phyloP scores from a whole-genome alignment of 2,113 vertebrate species.

The Channa maculata region DNA sequence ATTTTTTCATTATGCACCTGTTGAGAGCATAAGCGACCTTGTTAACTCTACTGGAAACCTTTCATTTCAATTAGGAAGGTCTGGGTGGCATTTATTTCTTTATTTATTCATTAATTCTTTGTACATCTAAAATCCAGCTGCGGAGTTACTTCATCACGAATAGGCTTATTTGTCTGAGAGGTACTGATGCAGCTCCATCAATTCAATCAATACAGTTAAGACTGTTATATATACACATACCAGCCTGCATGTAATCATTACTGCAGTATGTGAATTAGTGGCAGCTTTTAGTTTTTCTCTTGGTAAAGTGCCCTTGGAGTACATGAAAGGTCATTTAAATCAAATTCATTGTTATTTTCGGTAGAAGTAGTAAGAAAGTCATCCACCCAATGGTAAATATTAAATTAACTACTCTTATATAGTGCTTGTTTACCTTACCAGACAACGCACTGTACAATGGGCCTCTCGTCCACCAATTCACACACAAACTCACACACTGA shows the following conservation, averaged over 20 bases:
- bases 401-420: no score
- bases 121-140: slow-evolving; percentile 23
- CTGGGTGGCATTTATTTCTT: not conserved
- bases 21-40: slow-evolving; percentile 32
- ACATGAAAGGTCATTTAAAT: no score
- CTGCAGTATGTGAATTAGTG: not conserved
- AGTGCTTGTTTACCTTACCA: no score
- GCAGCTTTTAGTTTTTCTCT: not conserved
- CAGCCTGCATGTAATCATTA: not conserved
- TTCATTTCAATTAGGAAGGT: slow-evolving; percentile 35
- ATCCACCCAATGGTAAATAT: no score
- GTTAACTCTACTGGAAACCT: slow-evolving; percentile 41
- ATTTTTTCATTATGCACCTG: slow-evolving; percentile 40
- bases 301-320: no score
- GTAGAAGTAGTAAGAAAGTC: no score
- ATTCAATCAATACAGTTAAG: slow-evolving; percentile 39
- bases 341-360: no score
- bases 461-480: no score
- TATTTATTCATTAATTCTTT: not conserved
- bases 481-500: no score
- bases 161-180: slow-evolving; percentile 5
- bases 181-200: slow-evolving; percentile 55
- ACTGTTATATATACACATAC: not conserved
- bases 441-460: no score
- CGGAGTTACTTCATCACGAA: not conserved